Conservation (phyloP, 1,140 invertebrate species). For the Heliconius nattereri region DNA sequence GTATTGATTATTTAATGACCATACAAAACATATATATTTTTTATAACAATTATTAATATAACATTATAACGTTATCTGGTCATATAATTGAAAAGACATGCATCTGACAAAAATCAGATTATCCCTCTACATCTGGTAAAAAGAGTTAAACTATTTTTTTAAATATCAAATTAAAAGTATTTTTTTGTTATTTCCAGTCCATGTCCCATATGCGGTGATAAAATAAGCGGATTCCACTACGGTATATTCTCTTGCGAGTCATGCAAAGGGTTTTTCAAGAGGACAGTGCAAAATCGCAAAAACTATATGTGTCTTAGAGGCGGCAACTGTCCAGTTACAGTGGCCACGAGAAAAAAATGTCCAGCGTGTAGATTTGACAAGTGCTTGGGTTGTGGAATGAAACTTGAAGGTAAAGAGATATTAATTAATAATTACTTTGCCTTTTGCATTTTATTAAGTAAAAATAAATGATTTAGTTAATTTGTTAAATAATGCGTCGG, state of each 20-base stretch:
- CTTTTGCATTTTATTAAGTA: too few relatives aligned
- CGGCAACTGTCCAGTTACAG: conserved; percentile 94
- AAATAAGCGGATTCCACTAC: conserved; percentile 97
- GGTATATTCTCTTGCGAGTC: conserved; percentile 98
- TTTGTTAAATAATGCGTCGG: too few relatives aligned
- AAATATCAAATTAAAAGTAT: neutral
- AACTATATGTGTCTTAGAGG: conserved; percentile 97
- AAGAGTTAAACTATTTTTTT: neutral
- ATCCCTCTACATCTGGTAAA: too few relatives aligned
- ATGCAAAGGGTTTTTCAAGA: conserved; percentile 99
- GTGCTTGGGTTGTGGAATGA: conserved; percentile 98
- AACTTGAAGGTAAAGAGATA: conserved; percentile 89
- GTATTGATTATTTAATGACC: too few relatives aligned
- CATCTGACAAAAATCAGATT: too few relatives aligned
- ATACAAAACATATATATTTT: too few relatives aligned
- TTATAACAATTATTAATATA: too few relatives aligned
- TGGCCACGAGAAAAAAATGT: conserved; percentile 97
- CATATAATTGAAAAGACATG: too few relatives aligned
- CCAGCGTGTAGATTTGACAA: conserved; percentile 98
- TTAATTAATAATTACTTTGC: neutral
- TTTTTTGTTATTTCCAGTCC: conserved; percentile 84
- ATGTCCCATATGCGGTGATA: conserved; percentile 97
- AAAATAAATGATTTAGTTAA: too few relatives aligned
- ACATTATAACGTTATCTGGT: too few relatives aligned
- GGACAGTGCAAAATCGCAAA: conserved; percentile 98